Evolutionary conservation across 2,888 invertebrate species (phyloP).

Genomic region (Drosophila anceps): DNA sequence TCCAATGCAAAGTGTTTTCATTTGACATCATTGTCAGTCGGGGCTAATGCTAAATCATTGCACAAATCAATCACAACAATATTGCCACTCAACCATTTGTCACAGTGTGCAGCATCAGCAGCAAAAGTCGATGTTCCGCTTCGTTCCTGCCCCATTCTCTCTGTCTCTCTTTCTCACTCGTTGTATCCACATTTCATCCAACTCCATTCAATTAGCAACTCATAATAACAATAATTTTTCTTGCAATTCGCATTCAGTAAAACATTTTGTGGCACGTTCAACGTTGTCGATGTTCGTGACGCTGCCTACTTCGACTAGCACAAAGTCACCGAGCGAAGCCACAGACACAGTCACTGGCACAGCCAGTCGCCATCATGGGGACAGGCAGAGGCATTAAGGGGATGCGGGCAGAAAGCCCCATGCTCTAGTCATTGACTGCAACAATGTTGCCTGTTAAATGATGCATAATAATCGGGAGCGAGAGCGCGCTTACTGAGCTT

Average conservation of each 20-base stretch:
- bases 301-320: constrained; percentile 47
- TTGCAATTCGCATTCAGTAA: constrained; percentile 76
- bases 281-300: constrained; percentile 65
- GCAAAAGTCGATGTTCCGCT: constrained; percentile 15
- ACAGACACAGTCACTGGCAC: constrained; percentile 1
- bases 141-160: constrained; percentile 10
- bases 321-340: neutral
- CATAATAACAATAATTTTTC: constrained; percentile 82
- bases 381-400: constrained; percentile 13
- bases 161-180: no score
- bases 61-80: constrained; percentile 41
- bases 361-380: constrained; percentile 2
- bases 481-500: constrained; percentile 70
- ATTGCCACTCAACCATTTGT: constrained; percentile 26
- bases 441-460: constrained; percentile 80
- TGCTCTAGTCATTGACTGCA: constrained; percentile 73
- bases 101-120: constrained; percentile 34
- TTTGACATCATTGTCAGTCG: constrained; percentile 30
- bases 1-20: constrained; percentile 21
- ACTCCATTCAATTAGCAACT: constrained; percentile 80
- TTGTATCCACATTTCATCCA: constrained; percentile 47
- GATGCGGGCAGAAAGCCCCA: constrained; percentile 19
- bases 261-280: constrained; percentile 76
- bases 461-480: constrained; percentile 78
- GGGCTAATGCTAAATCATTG: constrained; percentile 36